Evolutionary conservation across 2,888 invertebrate species (phyloP).

Genomic region (Acleris cristana): DNA sequence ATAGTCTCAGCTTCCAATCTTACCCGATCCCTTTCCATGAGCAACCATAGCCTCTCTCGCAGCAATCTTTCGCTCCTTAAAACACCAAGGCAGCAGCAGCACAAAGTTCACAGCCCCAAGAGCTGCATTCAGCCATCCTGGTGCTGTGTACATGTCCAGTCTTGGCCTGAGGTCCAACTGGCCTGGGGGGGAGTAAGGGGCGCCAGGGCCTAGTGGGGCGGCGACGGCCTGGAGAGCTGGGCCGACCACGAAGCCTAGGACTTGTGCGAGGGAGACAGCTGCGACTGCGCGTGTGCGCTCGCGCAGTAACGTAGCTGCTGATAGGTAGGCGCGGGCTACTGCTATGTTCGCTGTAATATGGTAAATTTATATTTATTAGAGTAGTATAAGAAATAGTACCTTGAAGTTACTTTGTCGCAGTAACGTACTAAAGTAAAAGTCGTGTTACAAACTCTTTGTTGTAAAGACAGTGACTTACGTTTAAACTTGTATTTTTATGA

Average conservation of each 20-base stretch:
- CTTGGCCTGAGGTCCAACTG: conserved; percentile 79
- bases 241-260: conserved; percentile 93
- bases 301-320: conserved; percentile 90
- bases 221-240: conserved; percentile 92
- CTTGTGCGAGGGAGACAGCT: conserved; percentile 92
- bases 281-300: conserved; percentile 94
- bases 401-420: no score
- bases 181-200: conserved; percentile 72
- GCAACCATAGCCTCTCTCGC: conserved; percentile 90
- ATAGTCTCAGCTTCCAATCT: conserved; percentile 7
- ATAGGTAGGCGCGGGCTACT: conserved; percentile 92
- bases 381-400: no score
- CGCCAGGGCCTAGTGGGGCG: conserved; percentile 88
- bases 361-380: background rate
- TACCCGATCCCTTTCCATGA: conserved; percentile 87
- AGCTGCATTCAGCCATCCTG: conserved; percentile 92
- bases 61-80: conserved; percentile 90
- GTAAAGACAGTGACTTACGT: no score
- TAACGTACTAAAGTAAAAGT: no score
- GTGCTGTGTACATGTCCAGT: conserved; percentile 94
- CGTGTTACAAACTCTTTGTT: no score
- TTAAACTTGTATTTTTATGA: no score
- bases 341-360: conserved; percentile 88
- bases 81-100: conserved; percentile 89
- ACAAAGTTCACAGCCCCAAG: conserved; percentile 88